Percentiles rank a stretch among this genome's conserved stretches.
These are phyloP conservation scores for Cephalopachus bancanus DNA, from an alignment of 2,797 vertebrate species.

Conservation along the genomic window DNA sequence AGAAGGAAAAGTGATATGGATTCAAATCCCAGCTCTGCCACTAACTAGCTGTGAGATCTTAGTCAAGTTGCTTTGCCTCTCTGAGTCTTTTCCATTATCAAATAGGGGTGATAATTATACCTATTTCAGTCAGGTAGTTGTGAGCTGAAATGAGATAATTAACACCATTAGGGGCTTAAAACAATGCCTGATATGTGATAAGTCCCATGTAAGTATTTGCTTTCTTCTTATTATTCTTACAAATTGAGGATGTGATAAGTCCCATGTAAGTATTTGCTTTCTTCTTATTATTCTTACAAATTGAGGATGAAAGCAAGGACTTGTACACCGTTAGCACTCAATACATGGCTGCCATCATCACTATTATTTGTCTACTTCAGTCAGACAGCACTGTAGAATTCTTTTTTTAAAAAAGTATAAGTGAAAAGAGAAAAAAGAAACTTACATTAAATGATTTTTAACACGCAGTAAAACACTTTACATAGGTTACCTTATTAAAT, in stretches of 20 bases:
- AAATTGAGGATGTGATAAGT: background rate
- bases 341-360: background rate
- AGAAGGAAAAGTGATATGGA: background rate
- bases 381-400: background rate
- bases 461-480: background rate
- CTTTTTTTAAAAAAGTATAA: background rate
- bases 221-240: background rate
- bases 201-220: background rate
- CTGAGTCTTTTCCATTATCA: background rate
- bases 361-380: background rate
- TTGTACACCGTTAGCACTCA: background rate
- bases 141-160: background rate
- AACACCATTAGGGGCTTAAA: background rate
- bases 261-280: background rate
- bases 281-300: background rate
- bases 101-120: background rate
- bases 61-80: background rate
- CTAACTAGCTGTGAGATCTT: background rate
- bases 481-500: background rate
- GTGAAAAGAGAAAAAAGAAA: background rate
- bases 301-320: background rate
- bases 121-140: background rate
- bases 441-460: background rate
- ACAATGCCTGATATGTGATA: background rate
- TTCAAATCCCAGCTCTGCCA: background rate